Conservation (phyloP, 2,113 vertebrate species). For the Microcebus ravelobensis region DNA sequence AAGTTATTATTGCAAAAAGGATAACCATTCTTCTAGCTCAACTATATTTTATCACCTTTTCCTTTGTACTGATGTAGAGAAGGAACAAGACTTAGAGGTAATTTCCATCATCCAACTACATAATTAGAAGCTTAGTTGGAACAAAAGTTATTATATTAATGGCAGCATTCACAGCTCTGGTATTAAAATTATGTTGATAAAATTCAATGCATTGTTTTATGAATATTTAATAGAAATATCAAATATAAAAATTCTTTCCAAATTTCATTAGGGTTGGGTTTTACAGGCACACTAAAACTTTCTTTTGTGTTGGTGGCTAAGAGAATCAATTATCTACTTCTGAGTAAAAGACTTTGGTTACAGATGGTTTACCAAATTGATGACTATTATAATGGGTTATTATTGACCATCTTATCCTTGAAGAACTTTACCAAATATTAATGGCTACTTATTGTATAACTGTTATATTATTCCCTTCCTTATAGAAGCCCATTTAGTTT, state of each 20-base stretch:
- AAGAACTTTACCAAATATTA: background rate
- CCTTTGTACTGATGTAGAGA: background rate
- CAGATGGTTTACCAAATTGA: background rate
- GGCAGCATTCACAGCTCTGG: too few species aligned
- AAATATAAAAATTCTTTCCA: background rate
- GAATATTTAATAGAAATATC: background rate
- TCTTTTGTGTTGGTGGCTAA: background rate
- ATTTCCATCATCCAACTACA: background rate
- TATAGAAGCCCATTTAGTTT: slow-evolving; percentile 33
- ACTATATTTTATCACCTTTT: background rate
- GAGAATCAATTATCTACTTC: background rate
- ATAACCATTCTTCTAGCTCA: background rate
- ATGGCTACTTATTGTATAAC: slow-evolving; percentile 46
- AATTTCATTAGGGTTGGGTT: background rate
- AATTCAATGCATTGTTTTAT: background rate
- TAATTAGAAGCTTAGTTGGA: background rate
- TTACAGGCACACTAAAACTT: background rate
- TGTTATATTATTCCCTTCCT: slow-evolving; percentile 31
- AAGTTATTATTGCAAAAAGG: background rate
- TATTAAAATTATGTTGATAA: background rate
- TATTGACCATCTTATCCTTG: background rate
- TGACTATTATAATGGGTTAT: background rate
- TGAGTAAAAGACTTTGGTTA: background rate
- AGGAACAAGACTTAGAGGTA: background rate
- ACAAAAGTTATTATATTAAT: background rate